A percentile compares a stretch with the other conserved stretches of the same genome.
These are phyloP conservation scores for Menidia beryllina DNA, from an alignment of 2,113 vertebrate genomes.

Conservation along the genomic window DNA sequence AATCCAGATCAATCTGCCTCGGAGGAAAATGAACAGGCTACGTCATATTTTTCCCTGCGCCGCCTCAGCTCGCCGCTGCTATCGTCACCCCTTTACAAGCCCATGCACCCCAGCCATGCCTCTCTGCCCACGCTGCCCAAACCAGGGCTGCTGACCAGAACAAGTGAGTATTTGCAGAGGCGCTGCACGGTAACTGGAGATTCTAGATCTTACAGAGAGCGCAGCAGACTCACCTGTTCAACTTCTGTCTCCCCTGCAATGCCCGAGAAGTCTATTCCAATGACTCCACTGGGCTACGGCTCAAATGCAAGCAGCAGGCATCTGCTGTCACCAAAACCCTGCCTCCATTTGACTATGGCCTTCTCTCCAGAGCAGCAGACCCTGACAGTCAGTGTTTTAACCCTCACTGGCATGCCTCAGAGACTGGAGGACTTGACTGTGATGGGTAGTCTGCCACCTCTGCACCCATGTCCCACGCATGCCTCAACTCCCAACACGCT, in stretches of 20 bases:
- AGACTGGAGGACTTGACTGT: constrained; percentile 71
- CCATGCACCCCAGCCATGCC: constrained; percentile 41
- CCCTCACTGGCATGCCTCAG: constrained; percentile 67
- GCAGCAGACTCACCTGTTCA: constrained; percentile 53
- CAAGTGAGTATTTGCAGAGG: constrained; percentile 57
- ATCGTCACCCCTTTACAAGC: constrained; percentile 42
- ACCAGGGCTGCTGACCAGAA: constrained; percentile 69
- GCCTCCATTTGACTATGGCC: constrained; percentile 78
- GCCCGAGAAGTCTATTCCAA: constrained; percentile 52
- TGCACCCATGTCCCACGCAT: constrained; percentile 48
- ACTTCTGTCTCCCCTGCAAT: constrained; percentile 9
- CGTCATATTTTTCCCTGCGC: constrained; percentile 68
- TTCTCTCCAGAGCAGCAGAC: constrained; percentile 73
- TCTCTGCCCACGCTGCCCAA: constrained; percentile 73
- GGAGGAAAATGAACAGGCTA: constrained; percentile 55
- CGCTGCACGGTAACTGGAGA: constrained; percentile 61
- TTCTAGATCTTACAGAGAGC: constrained; percentile 37
- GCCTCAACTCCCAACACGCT: constrained; percentile 39
- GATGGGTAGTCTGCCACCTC: constrained; percentile 73
- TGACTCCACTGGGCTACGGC: constrained; percentile 60
- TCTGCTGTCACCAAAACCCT: constrained; percentile 50
- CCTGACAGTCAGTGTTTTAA: constrained; percentile 73
- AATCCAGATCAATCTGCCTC: constrained; percentile 14
- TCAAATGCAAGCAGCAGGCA: constrained; percentile 42
- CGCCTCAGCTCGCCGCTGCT: constrained; percentile 65